These are phyloP conservation scores for Stictocephala bisonia DNA, from an alignment of 2,888 invertebrate species.

Conservation along the genomic window DNA sequence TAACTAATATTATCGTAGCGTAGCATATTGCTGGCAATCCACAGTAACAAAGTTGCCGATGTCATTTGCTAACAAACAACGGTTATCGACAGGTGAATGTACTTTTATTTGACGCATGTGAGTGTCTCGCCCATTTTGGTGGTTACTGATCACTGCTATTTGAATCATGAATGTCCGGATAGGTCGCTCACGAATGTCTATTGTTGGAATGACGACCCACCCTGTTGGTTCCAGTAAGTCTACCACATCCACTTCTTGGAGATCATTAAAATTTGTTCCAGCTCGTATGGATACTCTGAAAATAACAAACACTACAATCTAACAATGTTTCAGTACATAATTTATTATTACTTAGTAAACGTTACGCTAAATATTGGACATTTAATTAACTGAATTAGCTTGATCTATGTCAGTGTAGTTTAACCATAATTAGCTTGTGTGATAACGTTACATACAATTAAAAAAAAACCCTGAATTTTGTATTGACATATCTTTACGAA, in stretches of 20 bases:
- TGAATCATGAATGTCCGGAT: constrained; percentile 97
- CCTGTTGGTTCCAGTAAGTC: constrained; percentile 95
- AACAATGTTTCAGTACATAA: too few relatives aligned
- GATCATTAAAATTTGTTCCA: constrained; percentile 96
- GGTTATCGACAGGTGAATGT: constrained; percentile 14
- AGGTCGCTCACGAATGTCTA: constrained; percentile 86
- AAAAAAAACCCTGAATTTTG: too few relatives aligned
- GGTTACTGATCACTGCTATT: constrained; percentile 96
- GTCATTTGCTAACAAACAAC: constrained; percentile 68
- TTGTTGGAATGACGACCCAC: constrained; percentile 95
- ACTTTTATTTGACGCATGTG: constrained; percentile 96
- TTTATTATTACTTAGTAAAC: too few relatives aligned
- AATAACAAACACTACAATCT: too few relatives aligned
- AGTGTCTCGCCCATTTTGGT: constrained; percentile 98
- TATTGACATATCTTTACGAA: too few relatives aligned
- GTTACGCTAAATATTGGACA: not conserved
- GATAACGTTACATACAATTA: too few relatives aligned
- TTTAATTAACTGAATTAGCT: constrained; percentile 27
- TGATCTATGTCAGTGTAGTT: too few relatives aligned
- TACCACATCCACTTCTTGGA: constrained; percentile 94
- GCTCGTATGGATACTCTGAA: constrained; percentile 87
- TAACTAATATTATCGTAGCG: constrained; percentile 82
- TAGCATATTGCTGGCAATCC: constrained; percentile 84
- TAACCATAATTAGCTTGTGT: too few relatives aligned
- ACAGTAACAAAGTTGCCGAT: constrained; percentile 82